Evolutionary conservation across 2,888 invertebrate species (phyloP).

Genomic region (Drosophila subquinaria): DNA sequence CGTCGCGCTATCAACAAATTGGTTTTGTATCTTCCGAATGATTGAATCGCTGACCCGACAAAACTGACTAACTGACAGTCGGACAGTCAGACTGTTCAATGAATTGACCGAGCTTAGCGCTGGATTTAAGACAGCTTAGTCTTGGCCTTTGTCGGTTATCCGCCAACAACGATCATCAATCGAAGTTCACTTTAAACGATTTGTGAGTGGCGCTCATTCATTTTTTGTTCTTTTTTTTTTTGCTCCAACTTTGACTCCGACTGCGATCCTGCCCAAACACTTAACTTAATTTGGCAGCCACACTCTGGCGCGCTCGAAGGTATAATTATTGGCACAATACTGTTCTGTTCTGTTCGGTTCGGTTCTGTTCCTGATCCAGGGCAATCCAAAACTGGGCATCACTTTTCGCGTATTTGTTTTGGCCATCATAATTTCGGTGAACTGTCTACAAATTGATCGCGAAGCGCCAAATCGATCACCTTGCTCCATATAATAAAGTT

Average conservation of each 20-base stretch:
- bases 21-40: constrained; percentile 76
- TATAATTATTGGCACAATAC: constrained; percentile 83
- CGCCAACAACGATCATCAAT: constrained; percentile 72
- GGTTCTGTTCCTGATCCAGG: constrained; percentile 12
- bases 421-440: constrained; percentile 68
- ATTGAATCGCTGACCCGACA: constrained; percentile 68
- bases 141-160: constrained; percentile 73
- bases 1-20: constrained; percentile 75
- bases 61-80: constrained; percentile 22
- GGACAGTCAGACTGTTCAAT: constrained; percentile 49
- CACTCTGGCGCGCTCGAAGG: constrained; percentile 68
- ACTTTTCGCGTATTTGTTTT: constrained; percentile 72
- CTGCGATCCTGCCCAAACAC: constrained; percentile 83
- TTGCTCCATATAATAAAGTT: constrained; percentile 76
- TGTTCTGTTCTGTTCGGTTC: constrained; percentile 12
- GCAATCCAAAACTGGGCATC: constrained; percentile 29
- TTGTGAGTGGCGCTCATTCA: constrained; percentile 64
- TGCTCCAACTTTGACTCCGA: constrained; percentile 36
- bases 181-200: constrained; percentile 76
- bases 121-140: constrained; percentile 47
- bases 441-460: constrained; percentile 84
- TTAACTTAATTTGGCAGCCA: constrained; percentile 85
- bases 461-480: constrained; percentile 86
- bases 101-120: constrained; percentile 54
- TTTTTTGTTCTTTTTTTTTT: constrained; percentile 15